Base-by-base conservation (phyloP, 2,113 vertebrate genomes). In the Seriola rivoliana region DNA sequence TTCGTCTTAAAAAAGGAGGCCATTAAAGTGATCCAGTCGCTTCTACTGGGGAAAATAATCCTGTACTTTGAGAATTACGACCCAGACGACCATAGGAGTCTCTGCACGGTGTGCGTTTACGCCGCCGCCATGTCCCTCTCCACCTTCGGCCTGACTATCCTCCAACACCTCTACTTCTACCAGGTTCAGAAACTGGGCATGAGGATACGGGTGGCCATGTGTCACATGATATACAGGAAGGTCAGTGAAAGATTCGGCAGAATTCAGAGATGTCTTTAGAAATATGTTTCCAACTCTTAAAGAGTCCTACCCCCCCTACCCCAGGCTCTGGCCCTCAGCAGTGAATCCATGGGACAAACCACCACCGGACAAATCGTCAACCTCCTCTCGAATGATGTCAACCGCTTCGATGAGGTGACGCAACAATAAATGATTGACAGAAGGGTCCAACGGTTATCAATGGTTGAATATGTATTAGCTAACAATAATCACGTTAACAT, bases 321-420 rank as follows among this genome's bases (percentile, higher is more conserved):
- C 2, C 29, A 29, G 98, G 96, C 97, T 0, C 96, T 99, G 74
- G 91, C 95, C 83, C 95, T 99, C 82, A 99, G 95, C 91, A 97
- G 95, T 3, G 13, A 66, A 16, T 97, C 98, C 23, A 96, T 98
- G 97, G 94, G 95, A 57, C 96, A 97, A 92, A 99, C 98, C 9
- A 99, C 97, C 82, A 98, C 98, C 0, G 98, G 98, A 55, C 98
- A 99, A 80, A 98, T 99, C 46, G 97, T 99, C 69, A 99, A 99
- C 82, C 96, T 99, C 23, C 94, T 99, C 10, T 98, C 98, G 64
- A 99, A 98, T 0, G 98, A 99, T 7, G 98, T 99, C 87, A 97
- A 97, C 93, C 98, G 96, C 91, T 99, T 99, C 85, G 98, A 99
- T 90, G 96, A 99, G 86, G 98, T 98, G 92, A 71, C 21, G 14